These are phyloP conservation scores for Drosophila macrospina DNA, from an alignment of 2,888 invertebrate species.

Conservation along the genomic window DNA sequence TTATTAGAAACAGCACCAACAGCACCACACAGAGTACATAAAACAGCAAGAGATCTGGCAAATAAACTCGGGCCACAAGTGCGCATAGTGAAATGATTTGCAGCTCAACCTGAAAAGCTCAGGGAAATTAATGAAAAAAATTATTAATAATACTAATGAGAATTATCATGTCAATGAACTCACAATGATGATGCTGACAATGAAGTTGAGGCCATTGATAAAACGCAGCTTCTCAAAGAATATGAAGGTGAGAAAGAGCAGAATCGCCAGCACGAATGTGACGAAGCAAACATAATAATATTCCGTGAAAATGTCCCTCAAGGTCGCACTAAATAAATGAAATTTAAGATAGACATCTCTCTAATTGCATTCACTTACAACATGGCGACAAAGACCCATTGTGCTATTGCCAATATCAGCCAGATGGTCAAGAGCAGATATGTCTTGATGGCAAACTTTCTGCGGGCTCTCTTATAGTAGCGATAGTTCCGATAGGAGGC, in stretches of 20 bases:
- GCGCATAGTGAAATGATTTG: conserved; percentile 57
- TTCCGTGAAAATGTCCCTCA: background rate
- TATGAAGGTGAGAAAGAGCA: conserved; percentile 44
- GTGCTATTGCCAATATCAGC: conserved; percentile 44
- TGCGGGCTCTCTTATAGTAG: conserved; percentile 30
- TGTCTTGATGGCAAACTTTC: conserved; percentile 34
- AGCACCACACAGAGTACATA: conserved; percentile 20
- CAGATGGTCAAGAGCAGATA: conserved; percentile 45
- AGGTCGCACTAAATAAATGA: conserved; percentile 11
- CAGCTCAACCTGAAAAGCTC: conserved; percentile 48
- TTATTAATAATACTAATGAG: background rate
- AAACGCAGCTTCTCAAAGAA: conserved; percentile 53
- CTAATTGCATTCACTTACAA: conserved; percentile 41
- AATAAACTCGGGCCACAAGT: conserved; percentile 18
- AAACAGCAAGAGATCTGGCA: conserved; percentile 43
- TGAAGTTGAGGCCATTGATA: conserved; percentile 11
- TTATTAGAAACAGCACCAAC: conserved; percentile 26
- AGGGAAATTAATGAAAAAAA: no score
- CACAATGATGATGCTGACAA: conserved; percentile 46
- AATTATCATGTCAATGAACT: conserved; percentile 34
- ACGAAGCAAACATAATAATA: conserved; percentile 28
- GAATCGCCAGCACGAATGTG: conserved; percentile 35
- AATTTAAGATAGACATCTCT: background rate
- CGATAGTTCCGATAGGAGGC: conserved; percentile 20
- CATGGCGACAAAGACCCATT: conserved; percentile 40